Percentiles rank a stretch among this genome's conserved stretches.
Evolutionary conservation across 2,797 vertebrate species (phyloP).

Genomic region (Australoheros facetus): DNA sequence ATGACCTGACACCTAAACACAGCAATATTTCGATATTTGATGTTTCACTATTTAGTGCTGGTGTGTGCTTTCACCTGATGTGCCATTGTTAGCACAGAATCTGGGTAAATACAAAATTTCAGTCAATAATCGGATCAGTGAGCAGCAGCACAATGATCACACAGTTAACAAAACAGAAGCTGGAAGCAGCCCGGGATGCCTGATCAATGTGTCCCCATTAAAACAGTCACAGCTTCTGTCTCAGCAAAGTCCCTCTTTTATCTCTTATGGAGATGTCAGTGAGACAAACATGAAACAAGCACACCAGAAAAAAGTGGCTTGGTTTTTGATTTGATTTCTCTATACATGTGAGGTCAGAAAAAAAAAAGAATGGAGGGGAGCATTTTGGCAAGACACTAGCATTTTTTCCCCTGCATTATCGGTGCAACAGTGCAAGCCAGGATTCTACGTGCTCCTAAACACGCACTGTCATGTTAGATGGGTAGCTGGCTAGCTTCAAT

Average conservation of each 20-base stretch:
- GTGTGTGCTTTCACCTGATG: conserved; percentile 18
- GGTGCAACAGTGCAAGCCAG: not conserved
- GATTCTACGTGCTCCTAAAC: not conserved
- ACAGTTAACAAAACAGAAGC: conserved; percentile 34
- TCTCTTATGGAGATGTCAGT: not conserved
- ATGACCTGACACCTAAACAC: not conserved
- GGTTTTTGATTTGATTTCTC: not conserved
- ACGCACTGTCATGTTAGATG: not conserved
- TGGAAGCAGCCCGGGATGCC: conserved; percentile 40
- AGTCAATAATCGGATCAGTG: conserved; percentile 38
- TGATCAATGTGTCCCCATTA: conserved; percentile 39
- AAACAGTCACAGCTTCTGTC: not conserved
- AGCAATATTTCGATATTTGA: not conserved
- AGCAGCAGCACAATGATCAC: conserved; percentile 39
- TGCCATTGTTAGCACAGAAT: conserved; percentile 17
- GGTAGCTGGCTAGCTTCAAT: not conserved
- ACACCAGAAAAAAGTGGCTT: not conserved
- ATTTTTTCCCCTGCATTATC: not conserved
- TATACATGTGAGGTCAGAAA: not conserved
- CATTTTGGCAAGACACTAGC: not conserved
- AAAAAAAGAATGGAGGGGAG: not conserved
- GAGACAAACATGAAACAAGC: not conserved
- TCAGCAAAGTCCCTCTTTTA: conserved; percentile 4
- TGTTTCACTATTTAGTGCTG: not conserved
- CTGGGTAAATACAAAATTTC: conserved; percentile 36